Evolutionary conservation across 64 coral and sea anemone species (phyloP).

Genomic region (Dendronephthya gigantea): DNA sequence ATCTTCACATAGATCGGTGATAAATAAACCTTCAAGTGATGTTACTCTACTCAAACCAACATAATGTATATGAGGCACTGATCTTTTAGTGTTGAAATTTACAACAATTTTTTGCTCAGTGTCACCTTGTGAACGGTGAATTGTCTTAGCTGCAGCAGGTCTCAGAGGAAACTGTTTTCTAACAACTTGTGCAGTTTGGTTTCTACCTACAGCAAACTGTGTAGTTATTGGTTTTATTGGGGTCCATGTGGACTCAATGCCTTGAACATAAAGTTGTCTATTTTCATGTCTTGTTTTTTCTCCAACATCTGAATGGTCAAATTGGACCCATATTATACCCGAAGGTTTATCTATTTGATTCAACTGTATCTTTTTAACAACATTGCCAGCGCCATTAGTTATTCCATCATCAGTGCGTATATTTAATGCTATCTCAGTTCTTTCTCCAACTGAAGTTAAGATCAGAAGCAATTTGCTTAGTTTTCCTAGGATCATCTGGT

Average conservation of each 20-base stretch:
- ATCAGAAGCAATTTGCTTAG: background rate
- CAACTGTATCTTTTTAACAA: background rate
- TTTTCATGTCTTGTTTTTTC: background rate
- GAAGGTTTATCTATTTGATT: background rate
- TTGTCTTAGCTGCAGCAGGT: too few species aligned
- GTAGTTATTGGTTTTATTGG: background rate
- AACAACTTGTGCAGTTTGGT: background rate
- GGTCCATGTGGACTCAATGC: background rate
- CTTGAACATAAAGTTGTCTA: background rate
- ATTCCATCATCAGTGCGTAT: background rate
- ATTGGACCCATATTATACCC: background rate
- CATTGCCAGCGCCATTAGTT: background rate
- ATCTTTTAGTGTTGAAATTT: background rate
- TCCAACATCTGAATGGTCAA: background rate
- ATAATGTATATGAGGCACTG: background rate
- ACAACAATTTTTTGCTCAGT: background rate
- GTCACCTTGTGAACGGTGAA: too few species aligned
- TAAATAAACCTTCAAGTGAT: slow-evolving; percentile 6
- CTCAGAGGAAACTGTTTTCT: background rate
- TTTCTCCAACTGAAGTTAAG: background rate
- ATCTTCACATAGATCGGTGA: slow-evolving; percentile 20
- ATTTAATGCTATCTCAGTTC: background rate
- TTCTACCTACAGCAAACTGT: background rate
- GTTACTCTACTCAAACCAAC: background rate
- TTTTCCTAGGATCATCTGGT: slow-evolving; percentile 2